Conservation (phyloP, 2,797 vertebrate genomes). For the Threskiornis aethiopicus region DNA sequence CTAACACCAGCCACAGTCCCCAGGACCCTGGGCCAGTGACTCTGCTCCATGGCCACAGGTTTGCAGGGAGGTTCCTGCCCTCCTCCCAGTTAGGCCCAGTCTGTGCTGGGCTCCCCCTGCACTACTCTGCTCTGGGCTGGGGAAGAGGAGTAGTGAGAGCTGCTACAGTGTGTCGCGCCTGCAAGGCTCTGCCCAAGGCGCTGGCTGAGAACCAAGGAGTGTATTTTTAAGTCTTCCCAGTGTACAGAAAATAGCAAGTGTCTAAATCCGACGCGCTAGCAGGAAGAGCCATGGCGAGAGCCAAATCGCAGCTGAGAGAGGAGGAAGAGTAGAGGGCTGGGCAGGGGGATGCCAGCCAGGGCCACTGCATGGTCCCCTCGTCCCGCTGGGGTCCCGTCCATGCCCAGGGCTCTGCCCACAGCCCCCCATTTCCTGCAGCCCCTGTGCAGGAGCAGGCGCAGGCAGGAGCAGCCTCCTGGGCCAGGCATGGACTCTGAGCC, state of each 20-base stretch:
- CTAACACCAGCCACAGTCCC: neutral
- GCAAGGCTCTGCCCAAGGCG: neutral
- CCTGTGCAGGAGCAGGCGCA: accelerated
- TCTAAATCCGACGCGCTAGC: neutral
- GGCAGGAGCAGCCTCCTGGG: neutral
- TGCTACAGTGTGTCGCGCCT: accelerated
- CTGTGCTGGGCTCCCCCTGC: accelerated
- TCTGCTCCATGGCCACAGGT: neutral
- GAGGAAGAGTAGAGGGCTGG: neutral
- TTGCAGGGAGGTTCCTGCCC: neutral
- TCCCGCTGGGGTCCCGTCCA: accelerated
- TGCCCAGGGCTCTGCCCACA: neutral
- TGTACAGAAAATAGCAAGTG: neutral
- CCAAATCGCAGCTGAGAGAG: neutral
- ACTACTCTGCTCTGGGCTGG: neutral
- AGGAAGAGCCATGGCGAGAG: neutral
- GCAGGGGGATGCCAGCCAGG: neutral
- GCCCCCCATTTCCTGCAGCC: neutral
- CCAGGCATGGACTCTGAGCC: neutral
- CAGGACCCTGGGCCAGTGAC: accelerated
- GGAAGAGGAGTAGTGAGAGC: neutral
- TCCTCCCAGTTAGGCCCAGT: neutral
- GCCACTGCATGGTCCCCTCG: accelerated
- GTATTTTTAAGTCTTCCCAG: conserved; percentile 40
- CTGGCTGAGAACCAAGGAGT: neutral